These are phyloP conservation scores for Heteractis magnifica DNA, from an alignment of 92 coral and sea anemone genomes.

Conservation along the genomic window DNA sequence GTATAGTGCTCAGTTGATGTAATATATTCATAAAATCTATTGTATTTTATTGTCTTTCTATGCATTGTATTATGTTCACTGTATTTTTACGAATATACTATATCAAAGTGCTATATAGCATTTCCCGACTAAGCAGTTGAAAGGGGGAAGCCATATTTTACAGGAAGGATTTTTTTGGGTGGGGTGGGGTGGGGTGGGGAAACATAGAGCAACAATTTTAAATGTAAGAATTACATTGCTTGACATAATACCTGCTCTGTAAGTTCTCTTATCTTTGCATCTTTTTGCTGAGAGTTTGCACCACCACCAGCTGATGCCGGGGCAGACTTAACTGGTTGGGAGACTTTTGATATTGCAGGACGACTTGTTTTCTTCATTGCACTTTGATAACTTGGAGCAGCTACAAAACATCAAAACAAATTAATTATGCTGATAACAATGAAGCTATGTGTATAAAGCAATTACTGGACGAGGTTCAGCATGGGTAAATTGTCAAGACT, in stretches of 20 bases:
- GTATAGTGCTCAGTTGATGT: too few species aligned
- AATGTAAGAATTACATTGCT: too few species aligned
- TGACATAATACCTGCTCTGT: constrained; percentile 33
- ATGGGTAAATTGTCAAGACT: too few species aligned
- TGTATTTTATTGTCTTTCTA: too few species aligned
- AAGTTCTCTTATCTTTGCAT: constrained; percentile 53
- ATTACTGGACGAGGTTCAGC: too few species aligned
- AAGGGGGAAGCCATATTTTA: too few species aligned
- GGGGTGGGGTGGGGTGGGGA: neutral
- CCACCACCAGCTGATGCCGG: constrained; percentile 44
- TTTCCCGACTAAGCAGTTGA: too few species aligned
- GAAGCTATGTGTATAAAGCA: neutral
- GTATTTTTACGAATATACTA: too few species aligned
- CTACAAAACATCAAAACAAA: neutral
- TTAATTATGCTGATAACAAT: too few species aligned
- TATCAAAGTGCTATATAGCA: too few species aligned
- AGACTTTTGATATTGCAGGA: constrained; percentile 24
- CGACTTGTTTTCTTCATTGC: neutral
- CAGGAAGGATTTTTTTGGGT: neutral
- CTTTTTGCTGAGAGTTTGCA: constrained; percentile 51
- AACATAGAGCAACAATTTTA: neutral
- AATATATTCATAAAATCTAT: too few species aligned
- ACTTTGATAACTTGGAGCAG: constrained; percentile 5
- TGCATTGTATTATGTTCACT: too few species aligned
- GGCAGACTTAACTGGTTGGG: constrained; percentile 24